A percentile compares a stretch with the other conserved stretches of the same genome.
Evolutionary conservation across 1,140 invertebrate species (phyloP).

Genomic region (Rhyzopertha dominica): DNA sequence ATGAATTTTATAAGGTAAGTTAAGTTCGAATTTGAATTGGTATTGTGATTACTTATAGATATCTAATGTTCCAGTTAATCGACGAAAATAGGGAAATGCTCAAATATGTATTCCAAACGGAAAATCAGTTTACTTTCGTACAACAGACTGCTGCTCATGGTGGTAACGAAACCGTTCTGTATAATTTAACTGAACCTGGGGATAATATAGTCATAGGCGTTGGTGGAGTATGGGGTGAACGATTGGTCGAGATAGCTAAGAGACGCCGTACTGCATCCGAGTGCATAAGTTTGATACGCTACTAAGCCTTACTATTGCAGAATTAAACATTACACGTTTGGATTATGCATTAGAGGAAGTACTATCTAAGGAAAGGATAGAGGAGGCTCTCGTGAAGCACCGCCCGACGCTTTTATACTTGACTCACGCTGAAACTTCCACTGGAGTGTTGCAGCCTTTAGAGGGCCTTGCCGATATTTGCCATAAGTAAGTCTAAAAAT

Average conservation of each 20-base stretch:
- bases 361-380: slow-evolving; percentile 53
- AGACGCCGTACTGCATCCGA: slow-evolving; percentile 56
- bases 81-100: slow-evolving; percentile 75
- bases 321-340: slow-evolving; percentile 34
- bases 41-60: too few species aligned
- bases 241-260: slow-evolving; percentile 63
- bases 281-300: too few species aligned
- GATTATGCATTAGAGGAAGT: slow-evolving; percentile 45
- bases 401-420: slow-evolving; percentile 68
- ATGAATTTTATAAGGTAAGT: too few species aligned
- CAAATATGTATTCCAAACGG: slow-evolving; percentile 77
- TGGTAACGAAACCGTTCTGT: slow-evolving; percentile 73
- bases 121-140: slow-evolving; percentile 67
- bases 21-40: too few species aligned
- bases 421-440: slow-evolving; percentile 78
- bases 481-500: too few species aligned
- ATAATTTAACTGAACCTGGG: slow-evolving; percentile 68
- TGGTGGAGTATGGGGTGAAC: slow-evolving; percentile 72
- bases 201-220: slow-evolving; percentile 65
- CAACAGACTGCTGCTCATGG: slow-evolving; percentile 71
- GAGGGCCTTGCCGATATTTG: slow-evolving; percentile 68
- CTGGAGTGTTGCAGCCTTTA: slow-evolving; percentile 69
- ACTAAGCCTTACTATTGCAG: slow-evolving; percentile 35
- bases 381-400: slow-evolving; percentile 53
- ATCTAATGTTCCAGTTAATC: slow-evolving; percentile 68